Conservation (phyloP, 2,113 vertebrate species). For the Serinus canaria region DNA sequence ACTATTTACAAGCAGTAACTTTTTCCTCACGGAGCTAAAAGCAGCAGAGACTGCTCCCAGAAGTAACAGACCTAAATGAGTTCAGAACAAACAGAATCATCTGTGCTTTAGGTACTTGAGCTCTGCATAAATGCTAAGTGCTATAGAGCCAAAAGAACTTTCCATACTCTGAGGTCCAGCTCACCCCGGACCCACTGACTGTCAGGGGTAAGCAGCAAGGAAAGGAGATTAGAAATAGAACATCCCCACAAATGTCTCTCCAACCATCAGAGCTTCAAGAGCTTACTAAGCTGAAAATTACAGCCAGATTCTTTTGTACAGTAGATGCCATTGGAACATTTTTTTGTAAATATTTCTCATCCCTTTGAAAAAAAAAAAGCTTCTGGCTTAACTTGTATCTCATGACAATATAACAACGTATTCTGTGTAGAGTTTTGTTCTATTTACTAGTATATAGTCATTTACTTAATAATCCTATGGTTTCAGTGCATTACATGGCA, state of each 20-base stretch:
- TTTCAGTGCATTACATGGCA: neutral
- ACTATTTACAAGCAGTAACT: neutral
- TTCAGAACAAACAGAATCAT: neutral
- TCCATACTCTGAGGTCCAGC: neutral
- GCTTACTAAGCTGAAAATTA: neutral
- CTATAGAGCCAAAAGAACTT: neutral
- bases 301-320: neutral
- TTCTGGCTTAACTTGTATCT: neutral
- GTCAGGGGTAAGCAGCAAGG: neutral
- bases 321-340: neutral
- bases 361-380: neutral
- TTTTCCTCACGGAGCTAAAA: neutral
- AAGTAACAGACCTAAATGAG: neutral
- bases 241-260: neutral
- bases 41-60: neutral
- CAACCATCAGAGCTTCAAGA: neutral
- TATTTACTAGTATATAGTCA: neutral
- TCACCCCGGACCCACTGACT: neutral
- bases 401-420: neutral
- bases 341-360: neutral
- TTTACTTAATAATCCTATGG: neutral
- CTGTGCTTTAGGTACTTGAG: neutral
- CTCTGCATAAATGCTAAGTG: neutral
- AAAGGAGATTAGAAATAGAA: constrained; percentile 13
- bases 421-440: neutral